Percentiles rank a stretch among this genome's conserved stretches.
Evolutionary conservation across 2,113 vertebrate genomes (phyloP).

Genomic region (Zosterops lateralis): DNA sequence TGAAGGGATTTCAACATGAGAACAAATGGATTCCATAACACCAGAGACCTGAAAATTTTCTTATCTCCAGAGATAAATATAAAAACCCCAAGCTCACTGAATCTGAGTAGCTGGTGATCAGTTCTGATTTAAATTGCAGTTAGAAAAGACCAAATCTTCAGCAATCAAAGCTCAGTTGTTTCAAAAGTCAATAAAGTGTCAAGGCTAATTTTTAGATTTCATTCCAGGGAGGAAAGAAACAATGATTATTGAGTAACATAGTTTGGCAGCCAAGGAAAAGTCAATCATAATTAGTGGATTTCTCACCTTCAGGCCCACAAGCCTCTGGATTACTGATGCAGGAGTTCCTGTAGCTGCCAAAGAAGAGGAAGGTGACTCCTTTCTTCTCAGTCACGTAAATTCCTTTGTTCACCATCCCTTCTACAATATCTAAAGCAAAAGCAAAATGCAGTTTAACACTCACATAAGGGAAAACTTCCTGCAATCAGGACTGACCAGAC

Average conservation of each 20-base stretch:
- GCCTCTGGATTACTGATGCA: conserved; percentile 87
- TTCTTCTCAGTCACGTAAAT: conserved; percentile 85
- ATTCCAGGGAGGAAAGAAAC: not conserved
- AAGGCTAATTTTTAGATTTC: not conserved
- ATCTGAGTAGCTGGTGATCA: not conserved
- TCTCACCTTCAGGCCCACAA: conserved; percentile 89
- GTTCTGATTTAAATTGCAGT: not conserved
- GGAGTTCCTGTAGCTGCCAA: conserved; percentile 83
- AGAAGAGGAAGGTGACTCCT: conserved; percentile 85
- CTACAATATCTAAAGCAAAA: conserved; percentile 84
- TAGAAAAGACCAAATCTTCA: not conserved
- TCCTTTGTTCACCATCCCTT: conserved; percentile 91
- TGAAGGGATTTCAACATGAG: not conserved
- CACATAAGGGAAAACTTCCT: not conserved
- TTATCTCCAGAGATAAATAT: not conserved
- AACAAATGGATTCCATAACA: not conserved
- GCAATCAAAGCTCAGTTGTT: not conserved
- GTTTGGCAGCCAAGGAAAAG: not conserved
- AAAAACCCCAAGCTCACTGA: not conserved
- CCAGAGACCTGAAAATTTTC: not conserved
- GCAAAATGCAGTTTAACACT: not conserved
- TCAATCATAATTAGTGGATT: not conserved
- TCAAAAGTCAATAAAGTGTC: not conserved
- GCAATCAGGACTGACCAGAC: not conserved
- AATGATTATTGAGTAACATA: not conserved